phyloP scores from a whole-genome alignment of 2,113 vertebrate genomes.

The Xyliphius kryptos region DNA sequence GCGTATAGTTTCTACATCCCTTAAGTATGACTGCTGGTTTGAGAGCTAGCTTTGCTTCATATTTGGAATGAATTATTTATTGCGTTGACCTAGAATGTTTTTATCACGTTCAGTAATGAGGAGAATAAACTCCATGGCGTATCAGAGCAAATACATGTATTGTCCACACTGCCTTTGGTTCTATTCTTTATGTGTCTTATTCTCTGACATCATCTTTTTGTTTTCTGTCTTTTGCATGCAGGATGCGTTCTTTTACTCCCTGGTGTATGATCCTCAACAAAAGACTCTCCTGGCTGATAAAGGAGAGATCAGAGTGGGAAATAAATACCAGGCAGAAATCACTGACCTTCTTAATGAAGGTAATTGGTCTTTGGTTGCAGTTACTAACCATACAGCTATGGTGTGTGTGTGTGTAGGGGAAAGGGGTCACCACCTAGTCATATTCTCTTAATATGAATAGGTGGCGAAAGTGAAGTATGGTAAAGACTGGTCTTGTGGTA shows the following conservation, averaged over 20 bases:
- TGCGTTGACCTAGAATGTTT: slow-evolving; percentile 67
- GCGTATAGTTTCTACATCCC: too few relatives aligned
- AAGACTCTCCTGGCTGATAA: slow-evolving; percentile 96
- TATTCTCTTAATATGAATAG: too few relatives aligned
- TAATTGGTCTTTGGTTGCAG: too few relatives aligned
- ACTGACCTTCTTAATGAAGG: slow-evolving; percentile 89
- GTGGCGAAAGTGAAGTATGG: too few relatives aligned
- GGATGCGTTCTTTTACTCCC: slow-evolving; percentile 98
- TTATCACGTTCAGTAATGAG: slow-evolving; percentile 63
- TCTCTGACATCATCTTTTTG: slow-evolving; percentile 11
- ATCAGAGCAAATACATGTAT: slow-evolving; percentile 25
- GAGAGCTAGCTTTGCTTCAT: slow-evolving; percentile 41
- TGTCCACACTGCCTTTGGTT: slow-evolving; percentile 30
- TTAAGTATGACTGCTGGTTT: too few relatives aligned
- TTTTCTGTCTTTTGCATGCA: slow-evolving; percentile 54
- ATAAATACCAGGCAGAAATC: slow-evolving; percentile 95
- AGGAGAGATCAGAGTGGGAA: slow-evolving; percentile 94
- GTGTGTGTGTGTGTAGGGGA: too few relatives aligned
- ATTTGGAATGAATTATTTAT: slow-evolving; percentile 66
- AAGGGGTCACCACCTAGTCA: too few relatives aligned
- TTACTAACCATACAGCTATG: too few relatives aligned
- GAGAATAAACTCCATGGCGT: slow-evolving; percentile 53
- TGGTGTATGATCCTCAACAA: slow-evolving; percentile 96
- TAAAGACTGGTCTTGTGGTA: too few relatives aligned
- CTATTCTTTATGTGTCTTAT: slow-evolving; percentile 1